Evolutionary conservation across 2,113 vertebrate species (phyloP).

Genomic region (Paratilapia polleni): DNA sequence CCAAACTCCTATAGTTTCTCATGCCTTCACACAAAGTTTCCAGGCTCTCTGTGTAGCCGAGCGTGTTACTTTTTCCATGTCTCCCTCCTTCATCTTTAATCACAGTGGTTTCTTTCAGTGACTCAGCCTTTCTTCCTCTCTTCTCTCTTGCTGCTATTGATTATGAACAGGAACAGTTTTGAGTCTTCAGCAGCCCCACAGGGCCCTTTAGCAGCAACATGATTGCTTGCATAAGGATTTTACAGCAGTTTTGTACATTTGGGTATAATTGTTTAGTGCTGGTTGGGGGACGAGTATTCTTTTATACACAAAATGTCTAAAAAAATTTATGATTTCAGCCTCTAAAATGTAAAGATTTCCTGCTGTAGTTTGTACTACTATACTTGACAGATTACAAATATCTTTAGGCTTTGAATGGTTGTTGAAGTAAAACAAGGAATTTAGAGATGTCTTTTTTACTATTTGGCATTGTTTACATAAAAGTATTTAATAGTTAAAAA

Average conservation of each 20-base stretch:
- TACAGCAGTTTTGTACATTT: not conserved
- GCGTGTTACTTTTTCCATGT: not conserved
- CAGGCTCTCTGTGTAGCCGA: not conserved
- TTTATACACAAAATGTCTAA: not conserved
- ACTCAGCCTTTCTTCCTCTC: not conserved
- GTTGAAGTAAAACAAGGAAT: fast-evolving
- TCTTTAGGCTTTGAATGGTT: not conserved
- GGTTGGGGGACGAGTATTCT: not conserved
- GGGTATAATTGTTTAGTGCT: not conserved
- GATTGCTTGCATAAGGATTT: not conserved
- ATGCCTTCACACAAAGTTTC: not conserved
- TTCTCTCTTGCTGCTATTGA: constrained; percentile 7
- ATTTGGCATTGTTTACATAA: no score
- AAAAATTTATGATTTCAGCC: not conserved
- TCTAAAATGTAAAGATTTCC: not conserved
- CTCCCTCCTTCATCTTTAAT: constrained; percentile 17
- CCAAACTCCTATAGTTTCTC: not conserved
- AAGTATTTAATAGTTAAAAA: not conserved
- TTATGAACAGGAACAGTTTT: not conserved
- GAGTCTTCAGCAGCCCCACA: not conserved
- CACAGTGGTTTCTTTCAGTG: not conserved
- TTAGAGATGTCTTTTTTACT: not conserved
- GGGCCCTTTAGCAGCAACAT: not conserved
- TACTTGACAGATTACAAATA: not conserved
- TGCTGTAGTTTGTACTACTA: not conserved